These are phyloP conservation scores for Ctenochaetus hawaiiensis DNA, from an alignment of 2,797 vertebrate species.

Conservation along the genomic window DNA sequence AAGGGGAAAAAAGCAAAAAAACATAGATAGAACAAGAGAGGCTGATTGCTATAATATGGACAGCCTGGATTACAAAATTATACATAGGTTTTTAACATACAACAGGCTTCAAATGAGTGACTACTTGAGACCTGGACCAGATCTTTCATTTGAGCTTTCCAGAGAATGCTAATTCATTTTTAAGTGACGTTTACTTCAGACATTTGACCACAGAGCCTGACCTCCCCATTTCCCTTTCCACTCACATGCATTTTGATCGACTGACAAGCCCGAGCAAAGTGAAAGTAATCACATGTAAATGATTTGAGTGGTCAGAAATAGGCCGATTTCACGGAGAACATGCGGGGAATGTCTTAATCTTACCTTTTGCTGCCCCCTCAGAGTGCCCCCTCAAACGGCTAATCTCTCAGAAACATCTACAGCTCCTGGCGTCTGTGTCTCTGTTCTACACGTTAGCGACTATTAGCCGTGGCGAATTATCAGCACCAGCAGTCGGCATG, in stretches of 20 bases:
- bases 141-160: constrained; percentile 35
- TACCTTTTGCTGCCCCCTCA: constrained; percentile 39
- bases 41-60: neutral
- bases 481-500: constrained; percentile 18
- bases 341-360: constrained; percentile 83
- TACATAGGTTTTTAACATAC: neutral
- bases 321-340: constrained; percentile 72
- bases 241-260: constrained; percentile 16
- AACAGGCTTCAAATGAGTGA: constrained; percentile 47
- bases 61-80: neutral
- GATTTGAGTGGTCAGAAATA: constrained; percentile 79
- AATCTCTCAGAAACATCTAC: constrained; percentile 78
- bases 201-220: constrained; percentile 9
- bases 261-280: constrained; percentile 31
- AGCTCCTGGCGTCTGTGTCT: constrained; percentile 65
- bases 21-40: no score
- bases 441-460: constrained; percentile 36
- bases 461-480: constrained; percentile 69
- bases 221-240: constrained; percentile 19
- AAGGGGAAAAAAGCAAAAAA: no score
- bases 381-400: constrained; percentile 59
- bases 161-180: constrained; percentile 1
- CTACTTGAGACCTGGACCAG: constrained; percentile 32
- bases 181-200: constrained; percentile 10
- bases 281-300: constrained; percentile 82